Base-by-base conservation (phyloP, 2,113 vertebrate genomes). In the Cyanoramphus novaezelandiae region DNA sequence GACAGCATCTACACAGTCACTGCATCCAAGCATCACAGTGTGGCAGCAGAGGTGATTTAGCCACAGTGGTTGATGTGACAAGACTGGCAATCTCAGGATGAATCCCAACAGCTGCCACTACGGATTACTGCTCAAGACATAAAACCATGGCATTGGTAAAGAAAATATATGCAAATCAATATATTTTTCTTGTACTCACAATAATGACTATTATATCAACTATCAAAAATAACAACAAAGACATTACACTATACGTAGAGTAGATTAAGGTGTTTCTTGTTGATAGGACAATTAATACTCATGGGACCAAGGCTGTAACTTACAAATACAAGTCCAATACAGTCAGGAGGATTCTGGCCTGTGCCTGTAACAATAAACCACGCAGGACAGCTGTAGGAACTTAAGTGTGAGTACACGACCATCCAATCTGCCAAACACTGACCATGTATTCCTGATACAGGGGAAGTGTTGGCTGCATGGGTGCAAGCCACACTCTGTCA, bases 31-130 rank as follows among this genome's bases (percentile, higher is more conserved):
- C 25, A 50, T 15, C 4, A 0, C 69, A 55, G 29, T 31, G 44
- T 63, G 80, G 64, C 57, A 75, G 82, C 90, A 91, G 80, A 44
- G 83, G 71, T n/a, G 70, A 90, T 84, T 90, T 88, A 94, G 67
- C 72, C 76, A 81, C 52, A 55, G 80, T 75, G 33, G 95, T 4
- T 81, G 88, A 90, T 84, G 39, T 72, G 72, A 84, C 77, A 83
- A 81, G 72, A 86, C 63, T 92, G 90, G 68, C 64, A 90, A 60
- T 49, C 46, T 84, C 72, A 55, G 60, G 76, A 84, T 75, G 60
- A 93, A 90, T 84, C 92, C 43, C 71, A 94, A 52, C 76, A 93
- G 60, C 80, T 83, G 72, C 71, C 82, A 84, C 80, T 67, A 53
- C 0, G n/a, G 64, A 79, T 92, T 92, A 88, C 6, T 47, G 55